These are phyloP conservation scores for Adoxophyes honmai DNA, from an alignment of 1,140 invertebrate species.

Conservation along the genomic window DNA sequence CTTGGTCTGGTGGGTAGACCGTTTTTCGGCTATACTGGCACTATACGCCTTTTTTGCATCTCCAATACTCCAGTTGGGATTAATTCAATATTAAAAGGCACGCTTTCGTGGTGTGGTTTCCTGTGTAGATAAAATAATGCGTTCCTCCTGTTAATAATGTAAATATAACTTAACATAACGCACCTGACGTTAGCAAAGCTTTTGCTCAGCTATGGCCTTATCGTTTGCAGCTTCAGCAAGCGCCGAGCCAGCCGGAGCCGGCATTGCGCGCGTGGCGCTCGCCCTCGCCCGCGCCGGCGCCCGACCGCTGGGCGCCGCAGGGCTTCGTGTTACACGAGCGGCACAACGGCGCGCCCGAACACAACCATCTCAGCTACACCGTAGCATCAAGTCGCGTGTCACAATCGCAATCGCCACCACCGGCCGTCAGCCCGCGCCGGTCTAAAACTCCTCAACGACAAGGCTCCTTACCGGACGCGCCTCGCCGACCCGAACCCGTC, in stretches of 20 bases:
- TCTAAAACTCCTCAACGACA: constrained; percentile 59
- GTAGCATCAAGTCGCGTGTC: constrained; percentile 54
- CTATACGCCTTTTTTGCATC: too few relatives aligned
- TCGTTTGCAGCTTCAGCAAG: constrained; percentile 46
- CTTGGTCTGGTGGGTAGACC: too few relatives aligned
- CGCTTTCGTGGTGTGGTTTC: too few relatives aligned
- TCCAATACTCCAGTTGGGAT: too few relatives aligned
- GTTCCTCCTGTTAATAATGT: too few relatives aligned
- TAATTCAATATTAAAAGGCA: too few relatives aligned
- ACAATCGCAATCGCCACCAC: constrained; percentile 52
- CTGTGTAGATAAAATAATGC: too few relatives aligned
- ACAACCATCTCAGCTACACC: constrained; percentile 69
- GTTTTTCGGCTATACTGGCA: too few relatives aligned
- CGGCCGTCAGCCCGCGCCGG: constrained; percentile 48
- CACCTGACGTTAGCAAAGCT: too few relatives aligned
- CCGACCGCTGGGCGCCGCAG: constrained; percentile 57
- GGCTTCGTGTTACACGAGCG: constrained; percentile 63
- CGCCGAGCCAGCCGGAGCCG: constrained; percentile 26
- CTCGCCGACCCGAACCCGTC: constrained; percentile 45
- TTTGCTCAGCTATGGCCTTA: background rate
- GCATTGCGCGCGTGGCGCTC: constrained; percentile 60
- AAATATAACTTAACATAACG: too few relatives aligned
- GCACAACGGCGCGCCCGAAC: constrained; percentile 57
- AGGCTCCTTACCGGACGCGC: constrained; percentile 46
- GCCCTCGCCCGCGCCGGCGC: constrained; percentile 38